These are phyloP conservation scores for Stichopus chloronotus DNA, from an alignment of 35 echinoderm and acorn worm species.

Conservation along the genomic window DNA sequence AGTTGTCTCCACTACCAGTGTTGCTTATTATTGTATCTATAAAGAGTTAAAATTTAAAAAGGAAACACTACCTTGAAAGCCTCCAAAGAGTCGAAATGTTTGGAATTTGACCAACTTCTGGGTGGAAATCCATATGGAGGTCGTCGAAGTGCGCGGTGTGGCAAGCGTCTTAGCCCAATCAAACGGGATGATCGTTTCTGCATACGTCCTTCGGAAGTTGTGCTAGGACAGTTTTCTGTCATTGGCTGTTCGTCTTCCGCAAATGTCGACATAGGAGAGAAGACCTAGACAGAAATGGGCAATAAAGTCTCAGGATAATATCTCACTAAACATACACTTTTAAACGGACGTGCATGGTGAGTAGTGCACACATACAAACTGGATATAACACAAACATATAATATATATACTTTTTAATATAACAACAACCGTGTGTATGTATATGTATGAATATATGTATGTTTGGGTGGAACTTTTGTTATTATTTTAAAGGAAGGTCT, in stretches of 20 bases:
- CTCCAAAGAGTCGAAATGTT: conserved; percentile 4
- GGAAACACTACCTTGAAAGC: conserved; percentile 35
- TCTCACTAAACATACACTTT: not conserved
- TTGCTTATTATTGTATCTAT: no score
- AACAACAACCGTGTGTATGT: not conserved
- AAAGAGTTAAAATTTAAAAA: no score
- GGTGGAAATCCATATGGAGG: not conserved
- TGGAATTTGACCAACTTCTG: not conserved
- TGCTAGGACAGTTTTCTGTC: not conserved
- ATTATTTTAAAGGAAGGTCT: no score
- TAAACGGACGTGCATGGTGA: not conserved
- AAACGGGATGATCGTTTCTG: not conserved
- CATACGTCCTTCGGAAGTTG: not conserved
- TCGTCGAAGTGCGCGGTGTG: not conserved
- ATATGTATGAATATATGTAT: not conserved
- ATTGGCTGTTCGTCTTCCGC: not conserved
- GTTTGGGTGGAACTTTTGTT: no score
- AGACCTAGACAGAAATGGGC: not conserved
- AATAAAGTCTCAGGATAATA: not conserved
- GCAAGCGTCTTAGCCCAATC: not conserved
- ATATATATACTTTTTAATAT: not conserved
- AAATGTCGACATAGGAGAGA: conserved; percentile 41
- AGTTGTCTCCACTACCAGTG: no score
- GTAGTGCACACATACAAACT: not conserved
- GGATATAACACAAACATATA: not conserved